Percentiles rank a stretch among this genome's conserved stretches.
phyloP scores from a whole-genome alignment of 2,113 vertebrate genomes.

The Tetrax tetrax region DNA sequence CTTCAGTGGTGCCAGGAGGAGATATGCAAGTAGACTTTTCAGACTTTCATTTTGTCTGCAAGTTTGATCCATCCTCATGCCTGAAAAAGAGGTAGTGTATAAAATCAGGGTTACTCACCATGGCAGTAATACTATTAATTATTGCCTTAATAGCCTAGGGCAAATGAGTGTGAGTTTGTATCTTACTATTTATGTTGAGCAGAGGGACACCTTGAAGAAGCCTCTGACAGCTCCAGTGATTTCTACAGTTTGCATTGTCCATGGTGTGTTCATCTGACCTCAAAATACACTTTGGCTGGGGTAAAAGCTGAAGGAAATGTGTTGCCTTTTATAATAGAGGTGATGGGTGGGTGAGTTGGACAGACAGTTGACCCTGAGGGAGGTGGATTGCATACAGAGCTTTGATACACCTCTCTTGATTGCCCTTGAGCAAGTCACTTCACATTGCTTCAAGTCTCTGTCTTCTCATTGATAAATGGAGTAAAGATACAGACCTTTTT shows the following conservation, averaged over 20 bases:
- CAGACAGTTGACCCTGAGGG: neutral
- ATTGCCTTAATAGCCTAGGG: neutral
- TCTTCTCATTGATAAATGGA: neutral
- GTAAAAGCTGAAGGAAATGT: neutral
- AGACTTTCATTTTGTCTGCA: neutral
- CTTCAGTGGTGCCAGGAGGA: neutral
- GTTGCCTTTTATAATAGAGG: neutral
- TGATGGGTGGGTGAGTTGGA: rapidly evolving
- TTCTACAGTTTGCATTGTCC: neutral
- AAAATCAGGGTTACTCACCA: neutral
- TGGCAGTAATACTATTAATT: neutral
- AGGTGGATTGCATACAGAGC: neutral
- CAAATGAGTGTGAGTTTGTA: neutral
- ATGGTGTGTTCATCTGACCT: neutral
- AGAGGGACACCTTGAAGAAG: neutral
- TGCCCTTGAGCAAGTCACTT: neutral
- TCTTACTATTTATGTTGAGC: neutral
- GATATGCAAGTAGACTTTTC: neutral
- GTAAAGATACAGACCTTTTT: neutral
- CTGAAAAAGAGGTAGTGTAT: neutral
- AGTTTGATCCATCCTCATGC: neutral
- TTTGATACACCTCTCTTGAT: neutral
- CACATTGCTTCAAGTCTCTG: neutral
- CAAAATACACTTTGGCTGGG: neutral
- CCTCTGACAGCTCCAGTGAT: neutral